These are phyloP conservation scores for Oreochromis tanganicae DNA, from an alignment of 2,113 vertebrate genomes.

Conservation along the genomic window DNA sequence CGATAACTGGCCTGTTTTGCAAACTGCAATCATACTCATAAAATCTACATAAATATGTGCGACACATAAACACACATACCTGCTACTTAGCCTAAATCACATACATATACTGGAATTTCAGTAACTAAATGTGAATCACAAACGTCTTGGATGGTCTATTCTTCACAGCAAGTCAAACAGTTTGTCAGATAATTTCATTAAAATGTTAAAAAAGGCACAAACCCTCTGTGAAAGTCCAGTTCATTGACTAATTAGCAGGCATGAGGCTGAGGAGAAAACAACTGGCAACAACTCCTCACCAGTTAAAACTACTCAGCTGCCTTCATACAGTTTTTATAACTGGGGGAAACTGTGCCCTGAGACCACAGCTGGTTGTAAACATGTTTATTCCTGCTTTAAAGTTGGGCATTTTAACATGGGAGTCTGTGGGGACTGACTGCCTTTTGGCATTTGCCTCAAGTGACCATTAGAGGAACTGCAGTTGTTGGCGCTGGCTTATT, in stretches of 20 bases:
- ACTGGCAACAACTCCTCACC: not conserved
- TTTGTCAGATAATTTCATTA: fast-evolving
- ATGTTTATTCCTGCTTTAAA: not conserved
- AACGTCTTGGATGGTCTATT: not conserved
- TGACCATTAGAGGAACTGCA: not conserved
- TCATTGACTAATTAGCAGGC: not conserved
- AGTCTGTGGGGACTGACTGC: not conserved
- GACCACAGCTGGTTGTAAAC: not conserved
- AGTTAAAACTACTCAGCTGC: not conserved
- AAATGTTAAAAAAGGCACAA: fast-evolving
- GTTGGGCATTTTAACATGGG: not conserved
- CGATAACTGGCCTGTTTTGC: not conserved
- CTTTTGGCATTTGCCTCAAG: not conserved
- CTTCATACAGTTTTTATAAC: not conserved
- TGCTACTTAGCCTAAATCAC: not conserved
- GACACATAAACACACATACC: not conserved
- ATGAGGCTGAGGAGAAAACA: not conserved
- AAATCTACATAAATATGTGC: not conserved
- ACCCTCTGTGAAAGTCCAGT: not conserved
- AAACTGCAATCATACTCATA: not conserved
- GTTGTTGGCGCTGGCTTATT: fast-evolving
- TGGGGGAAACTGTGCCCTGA: not conserved
- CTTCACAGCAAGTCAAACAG: not conserved
- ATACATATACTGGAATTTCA: not conserved
- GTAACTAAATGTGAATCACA: not conserved